These are phyloP conservation scores for Sphaeridia pumilis DNA, from an alignment of 2,888 invertebrate genomes.

Conservation along the genomic window DNA sequence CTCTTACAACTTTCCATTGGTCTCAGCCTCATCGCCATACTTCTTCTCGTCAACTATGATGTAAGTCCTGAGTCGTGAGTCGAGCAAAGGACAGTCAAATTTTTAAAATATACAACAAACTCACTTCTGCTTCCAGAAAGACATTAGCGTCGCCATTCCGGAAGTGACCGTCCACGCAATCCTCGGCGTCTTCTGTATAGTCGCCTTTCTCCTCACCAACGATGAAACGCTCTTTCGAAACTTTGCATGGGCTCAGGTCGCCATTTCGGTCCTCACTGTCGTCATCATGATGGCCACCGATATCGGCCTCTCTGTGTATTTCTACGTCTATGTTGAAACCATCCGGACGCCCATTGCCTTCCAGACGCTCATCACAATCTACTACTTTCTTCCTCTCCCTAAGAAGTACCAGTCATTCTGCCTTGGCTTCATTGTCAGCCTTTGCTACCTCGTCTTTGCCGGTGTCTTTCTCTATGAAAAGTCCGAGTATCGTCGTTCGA, in stretches of 20 bases:
- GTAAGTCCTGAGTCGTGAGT: no score
- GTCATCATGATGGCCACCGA: constrained; percentile 28
- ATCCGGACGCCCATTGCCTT: constrained; percentile 36
- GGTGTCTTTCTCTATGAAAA: constrained; percentile 48
- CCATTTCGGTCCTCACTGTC: constrained; percentile 39
- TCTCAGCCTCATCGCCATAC: constrained; percentile 45
- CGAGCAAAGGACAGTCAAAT: not conserved
- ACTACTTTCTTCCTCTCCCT: constrained; percentile 70
- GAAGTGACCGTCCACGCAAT: constrained; percentile 44
- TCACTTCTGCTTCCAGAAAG: constrained; percentile 3
- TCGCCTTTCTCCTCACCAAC: constrained; percentile 43
- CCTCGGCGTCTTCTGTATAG: constrained; percentile 41
- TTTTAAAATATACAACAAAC: not conserved
- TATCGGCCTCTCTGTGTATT: constrained; percentile 31
- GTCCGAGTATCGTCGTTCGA: constrained; percentile 22
- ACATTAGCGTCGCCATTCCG: constrained; percentile 39
- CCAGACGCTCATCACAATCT: constrained; percentile 58
- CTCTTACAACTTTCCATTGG: constrained; percentile 56
- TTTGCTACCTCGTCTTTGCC: constrained; percentile 52
- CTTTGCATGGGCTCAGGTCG: constrained; percentile 40
- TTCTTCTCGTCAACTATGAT: constrained; percentile 12
- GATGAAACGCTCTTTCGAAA: constrained; percentile 42
- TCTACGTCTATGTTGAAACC: constrained; percentile 13
- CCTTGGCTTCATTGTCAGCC: constrained; percentile 56
- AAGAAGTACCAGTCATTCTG: constrained; percentile 58